These are phyloP conservation scores for Myotis davidii DNA, from an alignment of 2,113 vertebrate genomes.

Conservation along the genomic window DNA sequence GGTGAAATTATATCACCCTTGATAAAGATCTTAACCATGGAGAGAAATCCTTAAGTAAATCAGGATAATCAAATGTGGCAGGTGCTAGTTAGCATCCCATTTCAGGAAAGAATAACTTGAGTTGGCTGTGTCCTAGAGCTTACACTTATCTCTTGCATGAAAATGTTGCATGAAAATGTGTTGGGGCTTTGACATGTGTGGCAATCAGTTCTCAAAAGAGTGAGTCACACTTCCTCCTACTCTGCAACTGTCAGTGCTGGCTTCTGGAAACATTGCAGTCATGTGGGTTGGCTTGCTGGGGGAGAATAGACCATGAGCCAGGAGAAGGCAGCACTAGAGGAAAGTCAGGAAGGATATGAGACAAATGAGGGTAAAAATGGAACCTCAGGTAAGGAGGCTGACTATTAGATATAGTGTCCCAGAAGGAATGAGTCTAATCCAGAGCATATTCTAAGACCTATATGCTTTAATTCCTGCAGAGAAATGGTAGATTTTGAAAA, in stretches of 20 bases:
- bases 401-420: neutral
- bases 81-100: constrained; percentile 47
- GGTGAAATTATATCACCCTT: constrained; percentile 33
- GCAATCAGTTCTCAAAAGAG: constrained; percentile 44
- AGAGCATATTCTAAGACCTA: neutral
- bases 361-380: neutral
- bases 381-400: neutral
- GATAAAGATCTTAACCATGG: constrained; percentile 42
- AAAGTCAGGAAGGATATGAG: constrained; percentile 9
- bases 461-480: neutral
- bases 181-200: constrained; percentile 67
- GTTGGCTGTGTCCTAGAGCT: constrained; percentile 51
- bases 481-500: neutral
- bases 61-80: constrained; percentile 44
- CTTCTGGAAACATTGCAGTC: constrained; percentile 49
- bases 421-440: neutral
- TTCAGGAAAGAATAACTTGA: constrained; percentile 55
- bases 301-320: constrained; percentile 10
- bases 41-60: constrained; percentile 52
- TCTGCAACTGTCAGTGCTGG: constrained; percentile 57
- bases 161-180: constrained; percentile 69
- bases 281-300: constrained; percentile 28
- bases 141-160: constrained; percentile 59
- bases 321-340: neutral
- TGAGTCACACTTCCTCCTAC: constrained; percentile 69